phyloP scores from a whole-genome alignment of 2,888 invertebrate species.

The Clostera curtula region DNA sequence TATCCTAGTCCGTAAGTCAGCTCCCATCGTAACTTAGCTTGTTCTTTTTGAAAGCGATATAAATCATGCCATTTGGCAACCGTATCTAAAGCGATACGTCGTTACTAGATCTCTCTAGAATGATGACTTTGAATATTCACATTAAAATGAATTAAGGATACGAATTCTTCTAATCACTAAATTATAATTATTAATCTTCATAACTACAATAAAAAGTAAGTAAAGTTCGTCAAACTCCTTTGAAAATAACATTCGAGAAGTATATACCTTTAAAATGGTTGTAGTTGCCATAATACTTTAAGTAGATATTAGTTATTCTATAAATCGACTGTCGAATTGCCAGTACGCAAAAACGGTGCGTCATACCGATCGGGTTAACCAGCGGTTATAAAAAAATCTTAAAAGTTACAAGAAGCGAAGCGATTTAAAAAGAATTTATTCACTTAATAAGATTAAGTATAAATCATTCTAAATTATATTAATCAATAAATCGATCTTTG shows the following conservation, averaged over 20 bases:
- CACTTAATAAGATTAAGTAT: conserved; percentile 64
- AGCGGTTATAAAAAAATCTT: too few relatives aligned
- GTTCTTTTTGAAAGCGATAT: neutral
- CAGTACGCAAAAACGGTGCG: too few relatives aligned
- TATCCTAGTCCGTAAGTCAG: conserved; percentile 56
- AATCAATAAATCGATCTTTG: conserved; percentile 27
- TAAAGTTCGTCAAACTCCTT: conserved; percentile 20
- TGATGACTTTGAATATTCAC: too few relatives aligned
- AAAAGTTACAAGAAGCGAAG: conserved; percentile 12
- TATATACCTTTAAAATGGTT: conserved; percentile 26
- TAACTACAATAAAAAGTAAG: too few relatives aligned
- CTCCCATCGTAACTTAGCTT: conserved; percentile 20
- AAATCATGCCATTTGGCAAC: too few relatives aligned
- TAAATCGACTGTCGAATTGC: conserved; percentile 28
- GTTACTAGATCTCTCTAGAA: too few relatives aligned
- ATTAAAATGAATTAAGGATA: too few relatives aligned
- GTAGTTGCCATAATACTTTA: conserved; percentile 34
- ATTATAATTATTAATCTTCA: too few relatives aligned
- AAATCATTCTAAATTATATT: conserved; percentile 46
- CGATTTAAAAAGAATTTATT: conserved; percentile 25
- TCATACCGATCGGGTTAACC: too few relatives aligned
- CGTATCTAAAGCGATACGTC: too few relatives aligned
- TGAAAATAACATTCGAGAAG: conserved; percentile 15
- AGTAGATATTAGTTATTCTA: conserved; percentile 29
- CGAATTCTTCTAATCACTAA: too few relatives aligned